Percentiles rank a stretch among this genome's conserved stretches.
These are phyloP conservation scores for Dendrolimus kikuchii DNA, from an alignment of 1,140 invertebrate genomes.

Conservation along the genomic window DNA sequence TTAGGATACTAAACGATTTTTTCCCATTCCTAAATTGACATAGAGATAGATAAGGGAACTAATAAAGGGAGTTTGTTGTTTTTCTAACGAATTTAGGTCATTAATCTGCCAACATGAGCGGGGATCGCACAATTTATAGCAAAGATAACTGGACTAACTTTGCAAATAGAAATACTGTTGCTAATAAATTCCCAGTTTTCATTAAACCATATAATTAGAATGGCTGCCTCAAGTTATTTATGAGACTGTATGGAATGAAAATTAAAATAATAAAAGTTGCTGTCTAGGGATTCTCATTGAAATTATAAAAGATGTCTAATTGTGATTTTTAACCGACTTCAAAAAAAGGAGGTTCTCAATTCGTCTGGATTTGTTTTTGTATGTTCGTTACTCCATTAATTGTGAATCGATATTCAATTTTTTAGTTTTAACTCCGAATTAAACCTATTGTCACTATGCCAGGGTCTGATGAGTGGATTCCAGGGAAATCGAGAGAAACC, in stretches of 20 bases:
- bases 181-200: constrained; percentile 20
- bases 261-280: too few relatives aligned
- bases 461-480: too few relatives aligned
- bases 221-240: constrained; percentile 3
- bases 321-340: too few relatives aligned
- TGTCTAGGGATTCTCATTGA: neutral
- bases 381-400: too few relatives aligned
- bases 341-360: too few relatives aligned
- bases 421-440: too few relatives aligned
- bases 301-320: neutral
- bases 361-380: too few relatives aligned
- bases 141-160: constrained; percentile 24
- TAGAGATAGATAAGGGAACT: constrained; percentile 18
- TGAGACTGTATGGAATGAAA: neutral
- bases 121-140: constrained; percentile 27
- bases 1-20: too few relatives aligned
- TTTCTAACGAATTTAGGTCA: constrained; percentile 33
- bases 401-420: too few relatives aligned
- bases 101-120: constrained; percentile 35
- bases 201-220: constrained; percentile 15
- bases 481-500: too few relatives aligned
- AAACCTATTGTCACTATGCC: too few relatives aligned
- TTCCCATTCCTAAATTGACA: neutral
- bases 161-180: constrained; percentile 18
- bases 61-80: constrained; percentile 26